Evolutionary conservation across 2,888 invertebrate genomes (phyloP), one percentile per base, ranked within the genome.

Genomic region (Erebia epiphron): DNA sequence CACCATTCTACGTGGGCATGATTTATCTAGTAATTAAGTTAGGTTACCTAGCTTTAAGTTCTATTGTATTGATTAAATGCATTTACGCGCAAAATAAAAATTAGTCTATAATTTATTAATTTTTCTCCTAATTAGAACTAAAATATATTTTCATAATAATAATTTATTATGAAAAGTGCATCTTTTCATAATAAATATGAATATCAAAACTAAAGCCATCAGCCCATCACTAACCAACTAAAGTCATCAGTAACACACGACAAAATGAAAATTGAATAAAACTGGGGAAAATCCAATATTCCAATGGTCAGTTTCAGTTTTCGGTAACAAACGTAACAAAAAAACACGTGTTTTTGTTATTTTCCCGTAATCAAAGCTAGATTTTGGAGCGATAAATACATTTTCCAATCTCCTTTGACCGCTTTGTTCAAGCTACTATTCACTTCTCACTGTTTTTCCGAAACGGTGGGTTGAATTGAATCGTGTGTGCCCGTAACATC

Each of bases 401-500:
- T 76, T 76, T 76, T 71, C 73, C 76, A 77, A 76, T 77, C 76
- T 76, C 75, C 76, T 77, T 77, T 77, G 77, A 75, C 74, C 68
- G 74, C 68, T 75, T 75, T 75, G 75, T 73, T 67, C 68, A 21
- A 60, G 69, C 63, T 62, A 69, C 71, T 73, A 75, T 75, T 75
- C 67, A 73, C 72, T 76, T 72, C 73, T 66, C 73, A 68, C 72
- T 71, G 71, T 75, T 75, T 76, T 75, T 73, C 66, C 61, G 70
- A 75, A 75, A 72, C 67, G 70, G 57, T 66, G 71, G 68, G 72
- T 75, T 74, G 71, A 76, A 75, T 76, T 9, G 16, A 16, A 52
- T 52, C 71, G 73, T 67, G 54, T 63, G 46, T 56, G 56, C 65
- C 62, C 46, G 63, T 16, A 52, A 62, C 5, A 46, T 16, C 3